phyloP scores from a whole-genome alignment of 2,113 vertebrate genomes.

The Anguilla japonica region DNA sequence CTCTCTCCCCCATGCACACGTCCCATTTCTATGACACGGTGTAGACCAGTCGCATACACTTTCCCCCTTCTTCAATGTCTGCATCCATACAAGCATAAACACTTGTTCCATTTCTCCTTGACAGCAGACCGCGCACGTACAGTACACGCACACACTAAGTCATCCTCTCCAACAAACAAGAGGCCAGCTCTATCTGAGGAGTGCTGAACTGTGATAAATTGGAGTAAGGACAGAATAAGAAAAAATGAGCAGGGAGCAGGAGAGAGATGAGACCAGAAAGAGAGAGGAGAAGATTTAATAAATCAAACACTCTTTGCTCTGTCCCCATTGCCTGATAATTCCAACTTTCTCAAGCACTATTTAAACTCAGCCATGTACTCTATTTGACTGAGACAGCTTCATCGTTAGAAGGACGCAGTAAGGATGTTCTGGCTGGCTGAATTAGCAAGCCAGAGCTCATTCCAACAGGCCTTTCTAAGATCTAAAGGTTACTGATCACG shows the following conservation, averaged over 20 bases:
- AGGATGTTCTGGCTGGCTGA: background rate
- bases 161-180: background rate
- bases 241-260: background rate
- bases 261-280: background rate
- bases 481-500: background rate
- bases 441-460: background rate
- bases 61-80: too few species aligned
- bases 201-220: background rate
- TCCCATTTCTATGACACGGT: too few species aligned
- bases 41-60: too few species aligned
- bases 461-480: background rate
- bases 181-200: background rate
- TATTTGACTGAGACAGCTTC: background rate
- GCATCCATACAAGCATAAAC: background rate
- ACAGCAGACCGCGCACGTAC: background rate
- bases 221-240: background rate
- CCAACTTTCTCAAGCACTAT: background rate
- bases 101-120: background rate
- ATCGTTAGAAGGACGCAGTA: background rate
- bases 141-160: background rate
- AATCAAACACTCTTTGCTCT: background rate
- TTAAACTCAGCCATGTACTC: background rate
- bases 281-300: background rate
- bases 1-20: too few species aligned
- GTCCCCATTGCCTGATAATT: background rate